phyloP scores from a whole-genome alignment of 2,113 vertebrate genomes.

The Petromus typicus region DNA sequence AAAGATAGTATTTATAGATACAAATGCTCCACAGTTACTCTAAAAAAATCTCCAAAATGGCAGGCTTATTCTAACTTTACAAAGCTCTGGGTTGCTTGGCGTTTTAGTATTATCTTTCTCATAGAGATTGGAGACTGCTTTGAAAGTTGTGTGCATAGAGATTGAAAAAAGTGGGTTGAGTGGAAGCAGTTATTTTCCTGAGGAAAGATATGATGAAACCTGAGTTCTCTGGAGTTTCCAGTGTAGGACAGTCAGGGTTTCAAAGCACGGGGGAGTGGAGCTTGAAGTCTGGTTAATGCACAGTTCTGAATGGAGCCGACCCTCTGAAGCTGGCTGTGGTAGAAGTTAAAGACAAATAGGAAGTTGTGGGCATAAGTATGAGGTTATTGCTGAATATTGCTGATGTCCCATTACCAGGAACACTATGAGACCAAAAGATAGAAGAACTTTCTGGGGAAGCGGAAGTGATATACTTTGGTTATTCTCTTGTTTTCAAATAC shows the following conservation, averaged over 20 bases:
- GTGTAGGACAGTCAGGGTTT: background rate
- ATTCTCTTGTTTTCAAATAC: background rate
- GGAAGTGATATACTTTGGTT: background rate
- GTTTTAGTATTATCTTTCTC: conserved; percentile 7
- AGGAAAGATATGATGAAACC: background rate
- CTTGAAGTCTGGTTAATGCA: too few relatives aligned
- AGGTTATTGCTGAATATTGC: background rate
- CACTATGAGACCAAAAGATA: background rate
- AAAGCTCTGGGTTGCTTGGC: background rate
- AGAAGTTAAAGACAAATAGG: too few relatives aligned
- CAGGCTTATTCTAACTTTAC: background rate
- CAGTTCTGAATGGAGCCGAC: background rate
- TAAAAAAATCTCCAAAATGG: background rate
- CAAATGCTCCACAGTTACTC: background rate
- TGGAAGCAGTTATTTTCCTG: background rate
- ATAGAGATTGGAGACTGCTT: background rate
- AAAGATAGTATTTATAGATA: conserved; percentile 8
- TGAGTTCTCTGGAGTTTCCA: background rate
- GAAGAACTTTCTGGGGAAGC: background rate
- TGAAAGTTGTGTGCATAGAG: background rate
- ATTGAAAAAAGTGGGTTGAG: background rate
- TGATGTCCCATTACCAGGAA: background rate
- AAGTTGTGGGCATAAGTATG: background rate
- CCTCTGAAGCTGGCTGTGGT: background rate
- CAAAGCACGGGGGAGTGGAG: background rate